A percentile compares a stretch with the other conserved stretches of the same genome.
Conservation (phyloP, 2,888 invertebrate species). For the Rhamnusium bicolor region DNA sequence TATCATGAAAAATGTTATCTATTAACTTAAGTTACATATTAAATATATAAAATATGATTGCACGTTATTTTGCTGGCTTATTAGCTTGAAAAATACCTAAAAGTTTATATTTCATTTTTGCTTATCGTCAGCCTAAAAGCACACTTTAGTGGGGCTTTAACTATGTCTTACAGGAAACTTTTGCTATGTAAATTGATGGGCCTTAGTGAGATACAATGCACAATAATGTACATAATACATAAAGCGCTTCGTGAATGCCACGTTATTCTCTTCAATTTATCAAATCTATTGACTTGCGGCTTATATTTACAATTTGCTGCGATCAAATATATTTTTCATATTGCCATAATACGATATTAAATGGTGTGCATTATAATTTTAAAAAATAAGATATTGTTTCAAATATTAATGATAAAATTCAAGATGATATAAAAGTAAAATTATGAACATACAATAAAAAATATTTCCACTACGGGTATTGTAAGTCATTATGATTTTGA, state of each 20-base stretch:
- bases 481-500: too few relatives aligned
- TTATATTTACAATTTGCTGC: too few relatives aligned
- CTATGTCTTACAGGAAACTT: constrained; percentile 14
- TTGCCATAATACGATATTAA: too few relatives aligned
- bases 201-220: neutral
- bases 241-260: neutral
- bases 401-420: too few relatives aligned
- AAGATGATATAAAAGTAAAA: too few relatives aligned
- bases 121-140: constrained; percentile 10
- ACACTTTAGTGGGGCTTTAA: neutral
- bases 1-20: constrained; percentile 37
- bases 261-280: constrained; percentile 17
- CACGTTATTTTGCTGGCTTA: constrained; percentile 11
- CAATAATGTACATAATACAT: neutral
- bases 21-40: constrained; percentile 36
- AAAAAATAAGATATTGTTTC: too few relatives aligned
- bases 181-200: constrained; percentile 11
- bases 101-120: constrained; percentile 31
- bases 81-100: constrained; percentile 29
- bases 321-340: too few relatives aligned
- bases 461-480: too few relatives aligned
- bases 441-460: too few relatives aligned
- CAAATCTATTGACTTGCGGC: neutral
- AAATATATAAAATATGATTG: constrained; percentile 35
- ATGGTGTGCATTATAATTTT: too few relatives aligned